These are phyloP conservation scores for Leptarthrus brevirostris DNA, from an alignment of 2,888 invertebrate species.

Conservation along the genomic window DNA sequence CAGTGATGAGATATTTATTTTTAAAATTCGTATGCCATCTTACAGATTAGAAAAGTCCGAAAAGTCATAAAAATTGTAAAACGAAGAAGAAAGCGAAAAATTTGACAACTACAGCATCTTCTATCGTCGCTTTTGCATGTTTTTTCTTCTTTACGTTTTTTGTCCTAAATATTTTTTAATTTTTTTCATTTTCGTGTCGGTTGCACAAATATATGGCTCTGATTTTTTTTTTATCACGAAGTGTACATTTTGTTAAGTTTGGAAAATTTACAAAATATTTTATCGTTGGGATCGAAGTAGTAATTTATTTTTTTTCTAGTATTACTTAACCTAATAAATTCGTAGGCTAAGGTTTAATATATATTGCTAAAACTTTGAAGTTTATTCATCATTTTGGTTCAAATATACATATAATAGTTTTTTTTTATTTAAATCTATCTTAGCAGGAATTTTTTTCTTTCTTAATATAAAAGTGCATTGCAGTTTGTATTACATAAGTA, in stretches of 20 bases:
- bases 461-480: too few relatives aligned
- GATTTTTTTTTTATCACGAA: conserved; percentile 21
- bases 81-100: conserved; percentile 54
- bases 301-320: too few relatives aligned
- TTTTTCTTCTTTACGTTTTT: conserved; percentile 39
- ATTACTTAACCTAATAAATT: too few relatives aligned
- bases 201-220: conserved; percentile 35
- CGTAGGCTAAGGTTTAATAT: too few relatives aligned
- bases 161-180: conserved; percentile 20
- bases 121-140: conserved; percentile 50
- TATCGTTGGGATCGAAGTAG: too few relatives aligned
- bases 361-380: too few relatives aligned
- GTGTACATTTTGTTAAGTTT: conserved; percentile 25
- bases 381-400: too few relatives aligned
- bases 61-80: conserved; percentile 53
- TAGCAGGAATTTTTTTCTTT: too few relatives aligned
- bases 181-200: conserved; percentile 15
- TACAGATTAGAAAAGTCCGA: conserved; percentile 53
- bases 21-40: conserved; percentile 50
- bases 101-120: conserved; percentile 50
- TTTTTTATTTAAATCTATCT: too few relatives aligned
- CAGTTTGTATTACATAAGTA: too few relatives aligned
- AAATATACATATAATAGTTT: too few relatives aligned
- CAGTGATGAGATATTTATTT: conserved; percentile 46
- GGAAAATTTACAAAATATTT: conserved; percentile 39